phyloP scores from a whole-genome alignment of 2,113 vertebrate genomes.

The Prietella phreatophila region DNA sequence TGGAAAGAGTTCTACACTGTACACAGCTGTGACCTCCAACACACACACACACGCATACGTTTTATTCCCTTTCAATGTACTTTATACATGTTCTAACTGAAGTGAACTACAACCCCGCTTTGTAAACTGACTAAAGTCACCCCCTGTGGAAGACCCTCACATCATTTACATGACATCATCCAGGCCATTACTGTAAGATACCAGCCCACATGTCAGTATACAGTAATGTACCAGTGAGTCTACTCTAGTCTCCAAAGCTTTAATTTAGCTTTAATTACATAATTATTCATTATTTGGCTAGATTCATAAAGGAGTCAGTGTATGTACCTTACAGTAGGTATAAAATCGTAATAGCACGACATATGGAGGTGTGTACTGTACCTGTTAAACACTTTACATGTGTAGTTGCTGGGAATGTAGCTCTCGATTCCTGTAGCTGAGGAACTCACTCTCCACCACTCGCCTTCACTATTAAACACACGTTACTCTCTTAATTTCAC shows the following conservation, averaged over 20 bases:
- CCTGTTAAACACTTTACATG: constrained; percentile 76
- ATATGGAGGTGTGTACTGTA: constrained; percentile 46
- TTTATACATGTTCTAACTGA: background rate
- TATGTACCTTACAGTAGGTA: background rate
- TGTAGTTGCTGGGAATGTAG: constrained; percentile 70
- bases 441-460: constrained; percentile 76
- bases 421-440: constrained; percentile 67
- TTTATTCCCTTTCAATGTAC: background rate
- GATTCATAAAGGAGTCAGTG: background rate
- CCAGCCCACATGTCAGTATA: background rate
- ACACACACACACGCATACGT: constrained; percentile 13
- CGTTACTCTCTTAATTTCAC: background rate
- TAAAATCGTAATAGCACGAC: background rate
- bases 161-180: constrained; percentile 6
- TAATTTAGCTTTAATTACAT: too few species aligned
- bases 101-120: background rate
- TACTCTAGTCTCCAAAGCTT: too few species aligned
- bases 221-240: background rate
- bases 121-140: constrained; percentile 26
- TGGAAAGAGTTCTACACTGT: constrained; percentile 25
- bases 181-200: background rate
- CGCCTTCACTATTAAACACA: constrained; percentile 68
- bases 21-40: constrained; percentile 29
- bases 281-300: background rate
- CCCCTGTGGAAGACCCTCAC: constrained; percentile 26